Evolutionary conservation across 2,113 vertebrate genomes (phyloP).

Genomic region (Planiliza haematocheilus): DNA sequence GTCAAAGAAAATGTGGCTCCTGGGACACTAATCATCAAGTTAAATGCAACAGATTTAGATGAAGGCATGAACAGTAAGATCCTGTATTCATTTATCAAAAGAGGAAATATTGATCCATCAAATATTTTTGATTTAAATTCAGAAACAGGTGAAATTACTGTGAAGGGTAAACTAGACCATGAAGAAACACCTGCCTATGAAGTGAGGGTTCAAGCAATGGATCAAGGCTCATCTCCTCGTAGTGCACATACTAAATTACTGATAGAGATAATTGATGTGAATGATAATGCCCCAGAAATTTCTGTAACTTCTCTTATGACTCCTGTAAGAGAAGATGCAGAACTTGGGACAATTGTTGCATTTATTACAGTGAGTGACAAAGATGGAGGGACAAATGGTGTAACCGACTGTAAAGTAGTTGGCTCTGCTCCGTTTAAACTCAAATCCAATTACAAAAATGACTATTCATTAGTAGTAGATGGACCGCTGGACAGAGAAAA

Average conservation of each 20-base stretch:
- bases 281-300: conserved; percentile 89
- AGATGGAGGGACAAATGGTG: conserved; percentile 74
- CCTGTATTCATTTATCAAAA: conserved; percentile 76
- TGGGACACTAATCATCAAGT: conserved; percentile 38
- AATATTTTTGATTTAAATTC: conserved; percentile 81
- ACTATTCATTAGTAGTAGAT: conserved; percentile 87
- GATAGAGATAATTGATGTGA: conserved; percentile 88
- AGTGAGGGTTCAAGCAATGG: conserved; percentile 72
- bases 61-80: conserved; percentile 73
- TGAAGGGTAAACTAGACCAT: conserved; percentile 78
- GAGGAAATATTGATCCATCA: conserved; percentile 73
- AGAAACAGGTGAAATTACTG: conserved; percentile 82
- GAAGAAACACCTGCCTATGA: conserved; percentile 77
- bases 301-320: conserved; percentile 84
- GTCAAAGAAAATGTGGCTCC: not conserved
- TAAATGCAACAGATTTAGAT: conserved; percentile 80
- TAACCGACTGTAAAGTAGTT: conserved; percentile 24
- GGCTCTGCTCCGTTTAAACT: conserved; percentile 55
- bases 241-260: conserved; percentile 81
- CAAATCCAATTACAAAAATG: conserved; percentile 85
- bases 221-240: conserved; percentile 49
- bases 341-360: conserved; percentile 85
- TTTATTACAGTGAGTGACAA: conserved; percentile 86
- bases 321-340: conserved; percentile 84
- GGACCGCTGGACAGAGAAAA: conserved; percentile 85